Evolutionary conservation across 2,797 vertebrate species (phyloP).

Genomic region (Prionace glauca): DNA sequence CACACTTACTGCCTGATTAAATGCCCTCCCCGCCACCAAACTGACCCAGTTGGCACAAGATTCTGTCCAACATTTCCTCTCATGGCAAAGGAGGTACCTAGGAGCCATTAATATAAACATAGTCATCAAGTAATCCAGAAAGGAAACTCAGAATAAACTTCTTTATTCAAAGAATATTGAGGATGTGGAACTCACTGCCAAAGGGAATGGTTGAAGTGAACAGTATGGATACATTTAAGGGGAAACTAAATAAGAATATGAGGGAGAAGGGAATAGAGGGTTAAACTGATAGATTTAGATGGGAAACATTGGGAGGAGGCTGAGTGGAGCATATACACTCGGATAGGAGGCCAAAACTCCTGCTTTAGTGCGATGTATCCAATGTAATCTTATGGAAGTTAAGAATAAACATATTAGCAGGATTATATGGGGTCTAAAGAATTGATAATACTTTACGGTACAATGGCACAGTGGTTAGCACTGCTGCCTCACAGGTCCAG

Average conservation of each 20-base stretch:
- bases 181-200: not conserved
- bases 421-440: not conserved
- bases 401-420: not conserved
- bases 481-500: no score
- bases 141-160: not conserved
- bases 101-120: not conserved
- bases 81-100: not conserved
- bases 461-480: no score
- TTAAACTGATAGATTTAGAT: not conserved
- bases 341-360: not conserved
- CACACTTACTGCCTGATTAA: no score
- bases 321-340: not conserved
- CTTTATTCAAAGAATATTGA: not conserved
- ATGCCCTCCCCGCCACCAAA: no score
- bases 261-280: not conserved
- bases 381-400: not conserved
- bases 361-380: not conserved
- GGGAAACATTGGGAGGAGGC: not conserved
- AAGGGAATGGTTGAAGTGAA: not conserved
- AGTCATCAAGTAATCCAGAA: not conserved
- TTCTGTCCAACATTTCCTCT: not conserved
- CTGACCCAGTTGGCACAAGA: no score
- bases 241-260: not conserved
- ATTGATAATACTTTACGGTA: not conserved
- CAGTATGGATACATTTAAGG: not conserved